These are phyloP conservation scores for Petrocephalus schoutedeni DNA, from an alignment of 2,797 vertebrate species.

Conservation along the genomic window DNA sequence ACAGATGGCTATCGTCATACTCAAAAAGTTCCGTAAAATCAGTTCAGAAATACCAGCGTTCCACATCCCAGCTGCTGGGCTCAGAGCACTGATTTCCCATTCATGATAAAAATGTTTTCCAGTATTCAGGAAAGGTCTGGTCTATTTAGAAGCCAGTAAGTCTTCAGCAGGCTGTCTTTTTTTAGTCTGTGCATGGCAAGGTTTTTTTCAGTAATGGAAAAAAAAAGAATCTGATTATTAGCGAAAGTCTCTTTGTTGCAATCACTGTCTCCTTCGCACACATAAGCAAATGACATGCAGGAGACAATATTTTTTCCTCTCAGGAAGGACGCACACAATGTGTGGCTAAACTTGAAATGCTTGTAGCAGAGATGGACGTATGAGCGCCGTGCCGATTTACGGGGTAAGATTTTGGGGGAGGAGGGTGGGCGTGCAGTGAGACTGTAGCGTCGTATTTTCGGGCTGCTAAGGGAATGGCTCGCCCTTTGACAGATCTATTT, in stretches of 20 bases:
- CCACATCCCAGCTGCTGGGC: not conserved
- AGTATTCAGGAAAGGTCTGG: not conserved
- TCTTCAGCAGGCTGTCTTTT: not conserved
- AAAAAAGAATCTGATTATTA: not conserved
- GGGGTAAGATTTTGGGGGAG: not conserved
- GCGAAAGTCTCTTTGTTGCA: not conserved
- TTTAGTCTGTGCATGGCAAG: not conserved
- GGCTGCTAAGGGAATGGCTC: not conserved
- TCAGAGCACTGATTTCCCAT: not conserved
- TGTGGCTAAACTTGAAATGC: not conserved
- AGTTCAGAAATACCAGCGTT: conserved; percentile 8
- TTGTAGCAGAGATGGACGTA: not conserved
- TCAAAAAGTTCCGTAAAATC: not conserved
- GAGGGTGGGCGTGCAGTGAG: not conserved
- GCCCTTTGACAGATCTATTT: conserved; percentile 18
- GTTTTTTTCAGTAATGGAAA: not conserved
- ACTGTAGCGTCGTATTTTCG: not conserved
- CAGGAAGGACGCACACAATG: not conserved
- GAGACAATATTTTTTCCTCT: not conserved
- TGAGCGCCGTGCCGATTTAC: not conserved
- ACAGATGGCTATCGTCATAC: not conserved
- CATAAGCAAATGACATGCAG: not conserved
- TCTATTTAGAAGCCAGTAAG: conserved; percentile 5
- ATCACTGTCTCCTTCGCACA: not conserved
- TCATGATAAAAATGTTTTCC: conserved; percentile 1